phyloP scores from a whole-genome alignment of 2,113 vertebrate species.

The Muscicapa adusta region DNA sequence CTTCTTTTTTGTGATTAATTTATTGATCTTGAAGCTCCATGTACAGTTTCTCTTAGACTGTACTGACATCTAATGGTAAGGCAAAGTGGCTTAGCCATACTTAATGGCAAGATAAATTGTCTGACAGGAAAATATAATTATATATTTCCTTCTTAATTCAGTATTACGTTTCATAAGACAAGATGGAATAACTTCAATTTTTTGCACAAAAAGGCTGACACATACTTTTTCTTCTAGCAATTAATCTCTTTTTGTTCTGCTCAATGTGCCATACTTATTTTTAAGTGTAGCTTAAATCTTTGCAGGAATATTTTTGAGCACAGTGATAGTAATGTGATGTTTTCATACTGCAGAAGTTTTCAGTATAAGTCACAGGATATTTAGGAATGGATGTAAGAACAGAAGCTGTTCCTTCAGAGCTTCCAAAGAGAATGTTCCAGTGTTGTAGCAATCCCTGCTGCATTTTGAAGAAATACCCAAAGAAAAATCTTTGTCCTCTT shows the following conservation, averaged over 20 bases:
- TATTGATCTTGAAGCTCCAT: slow-evolving; percentile 16
- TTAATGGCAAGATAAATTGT: slow-evolving; percentile 31
- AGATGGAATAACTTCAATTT: neutral
- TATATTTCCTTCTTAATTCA: neutral
- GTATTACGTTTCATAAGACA: neutral
- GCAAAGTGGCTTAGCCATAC: slow-evolving; percentile 35
- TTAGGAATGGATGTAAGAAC: neutral
- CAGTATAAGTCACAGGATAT: neutral
- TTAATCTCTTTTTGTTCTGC: neutral
- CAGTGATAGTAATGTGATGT: neutral
- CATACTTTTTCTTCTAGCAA: neutral
- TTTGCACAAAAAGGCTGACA: neutral
- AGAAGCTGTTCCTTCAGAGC: neutral
- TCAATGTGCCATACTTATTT: neutral
- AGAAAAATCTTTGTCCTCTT: neutral
- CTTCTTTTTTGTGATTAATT: slow-evolving; percentile 1
- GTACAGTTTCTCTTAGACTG: slow-evolving; percentile 37
- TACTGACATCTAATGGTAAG: slow-evolving; percentile 69
- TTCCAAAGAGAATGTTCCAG: neutral
- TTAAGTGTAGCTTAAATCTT: neutral
- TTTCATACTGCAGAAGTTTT: neutral
- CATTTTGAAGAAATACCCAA: neutral
- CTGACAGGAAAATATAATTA: neutral
- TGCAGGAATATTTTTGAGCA: neutral
- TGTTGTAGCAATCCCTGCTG: neutral